phyloP scores from a whole-genome alignment of 2,888 invertebrate species.

The Carcina quercana region DNA sequence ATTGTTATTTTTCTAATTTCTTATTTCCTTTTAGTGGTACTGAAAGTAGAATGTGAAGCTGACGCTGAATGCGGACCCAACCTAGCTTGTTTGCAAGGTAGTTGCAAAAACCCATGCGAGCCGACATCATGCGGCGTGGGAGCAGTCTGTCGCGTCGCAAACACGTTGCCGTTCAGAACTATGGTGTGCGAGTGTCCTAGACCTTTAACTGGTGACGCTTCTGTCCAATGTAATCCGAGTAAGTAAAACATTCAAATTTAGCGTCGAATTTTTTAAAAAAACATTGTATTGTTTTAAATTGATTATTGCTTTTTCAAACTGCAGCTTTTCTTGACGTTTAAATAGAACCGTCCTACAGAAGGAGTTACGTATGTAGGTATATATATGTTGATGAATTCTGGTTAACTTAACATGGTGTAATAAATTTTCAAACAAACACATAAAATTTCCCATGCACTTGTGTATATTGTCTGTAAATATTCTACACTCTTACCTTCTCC shows the following conservation, averaged over 20 bases:
- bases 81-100: constrained; percentile 85
- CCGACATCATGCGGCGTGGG: constrained; percentile 86
- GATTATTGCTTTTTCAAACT: constrained; percentile 8
- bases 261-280: too few relatives aligned
- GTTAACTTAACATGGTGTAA: not conserved
- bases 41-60: constrained; percentile 79
- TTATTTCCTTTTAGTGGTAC: constrained; percentile 44
- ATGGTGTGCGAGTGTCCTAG: constrained; percentile 91
- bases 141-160: constrained; percentile 88
- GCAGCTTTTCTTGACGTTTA: not conserved
- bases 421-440: too few relatives aligned
- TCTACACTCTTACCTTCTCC: constrained; percentile 2
- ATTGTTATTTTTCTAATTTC: constrained; percentile 3
- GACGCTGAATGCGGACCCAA: constrained; percentile 92
- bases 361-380: not conserved
- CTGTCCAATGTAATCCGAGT: constrained; percentile 88
- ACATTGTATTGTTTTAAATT: not conserved
- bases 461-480: constrained; percentile 6
- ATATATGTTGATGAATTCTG: not conserved
- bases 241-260: too few relatives aligned
- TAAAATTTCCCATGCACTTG: too few relatives aligned
- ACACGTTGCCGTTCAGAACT: constrained; percentile 89
- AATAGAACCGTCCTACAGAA: not conserved
- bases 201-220: constrained; percentile 90
- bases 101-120: constrained; percentile 87